Conservation (phyloP, 2,888 invertebrate species). For the Achlya flavicornis region DNA sequence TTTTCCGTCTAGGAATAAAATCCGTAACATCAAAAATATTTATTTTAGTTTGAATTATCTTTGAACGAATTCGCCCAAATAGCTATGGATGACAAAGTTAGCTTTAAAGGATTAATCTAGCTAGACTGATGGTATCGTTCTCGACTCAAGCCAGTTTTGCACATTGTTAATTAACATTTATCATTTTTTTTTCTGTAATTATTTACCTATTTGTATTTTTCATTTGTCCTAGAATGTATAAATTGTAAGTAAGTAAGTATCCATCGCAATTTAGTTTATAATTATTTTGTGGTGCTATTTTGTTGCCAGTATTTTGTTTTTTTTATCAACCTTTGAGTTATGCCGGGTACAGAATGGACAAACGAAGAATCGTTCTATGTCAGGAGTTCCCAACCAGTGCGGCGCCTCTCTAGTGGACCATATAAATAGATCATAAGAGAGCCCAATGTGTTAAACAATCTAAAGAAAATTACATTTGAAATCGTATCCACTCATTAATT, state of each 20-base stretch:
- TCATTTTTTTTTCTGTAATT: not conserved
- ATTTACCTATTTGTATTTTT: not conserved
- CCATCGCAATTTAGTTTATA: slow-evolving; percentile 1
- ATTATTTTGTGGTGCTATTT: slow-evolving; percentile 6
- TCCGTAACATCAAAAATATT: too few species aligned
- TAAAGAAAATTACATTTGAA: too few species aligned
- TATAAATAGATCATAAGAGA: too few species aligned
- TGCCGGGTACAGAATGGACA: not conserved
- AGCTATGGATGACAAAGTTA: not conserved
- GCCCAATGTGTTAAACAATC: too few species aligned
- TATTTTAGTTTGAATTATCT: too few species aligned
- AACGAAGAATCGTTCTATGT: not conserved
- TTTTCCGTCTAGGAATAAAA: too few species aligned
- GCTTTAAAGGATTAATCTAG: slow-evolving; percentile 1
- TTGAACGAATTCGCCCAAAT: too few species aligned
- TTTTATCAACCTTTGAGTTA: not conserved
- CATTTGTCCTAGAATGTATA: not conserved
- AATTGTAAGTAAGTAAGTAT: not conserved
- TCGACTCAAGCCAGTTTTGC: not conserved
- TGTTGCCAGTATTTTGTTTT: slow-evolving; percentile 6
- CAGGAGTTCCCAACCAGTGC: too few species aligned
- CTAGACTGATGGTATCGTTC: not conserved
- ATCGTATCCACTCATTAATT: too few species aligned
- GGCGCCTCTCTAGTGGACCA: too few species aligned
- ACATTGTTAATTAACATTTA: not conserved